Conservation (phyloP, 1,140 invertebrate species). For the Sitobion miscanthi region DNA sequence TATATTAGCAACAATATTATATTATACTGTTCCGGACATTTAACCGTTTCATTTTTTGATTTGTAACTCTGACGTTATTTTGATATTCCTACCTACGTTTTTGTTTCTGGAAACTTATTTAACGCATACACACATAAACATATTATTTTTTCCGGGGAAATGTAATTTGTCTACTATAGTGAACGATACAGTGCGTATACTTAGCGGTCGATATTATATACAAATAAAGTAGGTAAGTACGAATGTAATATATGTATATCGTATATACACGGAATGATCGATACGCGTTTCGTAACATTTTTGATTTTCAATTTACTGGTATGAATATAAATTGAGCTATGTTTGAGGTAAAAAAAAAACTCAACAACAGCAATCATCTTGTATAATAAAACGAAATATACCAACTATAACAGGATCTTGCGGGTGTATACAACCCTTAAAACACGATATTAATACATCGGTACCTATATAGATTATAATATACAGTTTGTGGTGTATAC, state of each 20-base stretch:
- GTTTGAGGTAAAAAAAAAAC: conserved; percentile 29
- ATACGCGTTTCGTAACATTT: conserved; percentile 26
- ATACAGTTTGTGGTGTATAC: background rate
- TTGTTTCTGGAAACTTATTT: background rate
- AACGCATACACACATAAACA: background rate
- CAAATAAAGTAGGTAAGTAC: conserved; percentile 29
- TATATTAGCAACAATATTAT: background rate
- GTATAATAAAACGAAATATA: background rate
- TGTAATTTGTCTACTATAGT: background rate
- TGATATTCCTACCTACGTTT: background rate
- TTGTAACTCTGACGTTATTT: background rate
- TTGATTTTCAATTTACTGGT: conserved; percentile 39
- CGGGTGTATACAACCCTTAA: background rate
- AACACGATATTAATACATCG: background rate
- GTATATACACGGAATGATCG: background rate
- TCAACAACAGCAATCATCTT: background rate
- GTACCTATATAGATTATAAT: background rate
- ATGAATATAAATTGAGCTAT: conserved; percentile 21
- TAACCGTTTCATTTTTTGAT: background rate
- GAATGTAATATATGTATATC: background rate
- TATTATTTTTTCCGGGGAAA: background rate
- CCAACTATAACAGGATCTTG: background rate
- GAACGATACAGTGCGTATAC: background rate
- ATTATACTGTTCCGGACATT: background rate
- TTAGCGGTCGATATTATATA: background rate